Base-by-base conservation (phyloP, 2,797 vertebrate species). In the Octomys mimax region DNA sequence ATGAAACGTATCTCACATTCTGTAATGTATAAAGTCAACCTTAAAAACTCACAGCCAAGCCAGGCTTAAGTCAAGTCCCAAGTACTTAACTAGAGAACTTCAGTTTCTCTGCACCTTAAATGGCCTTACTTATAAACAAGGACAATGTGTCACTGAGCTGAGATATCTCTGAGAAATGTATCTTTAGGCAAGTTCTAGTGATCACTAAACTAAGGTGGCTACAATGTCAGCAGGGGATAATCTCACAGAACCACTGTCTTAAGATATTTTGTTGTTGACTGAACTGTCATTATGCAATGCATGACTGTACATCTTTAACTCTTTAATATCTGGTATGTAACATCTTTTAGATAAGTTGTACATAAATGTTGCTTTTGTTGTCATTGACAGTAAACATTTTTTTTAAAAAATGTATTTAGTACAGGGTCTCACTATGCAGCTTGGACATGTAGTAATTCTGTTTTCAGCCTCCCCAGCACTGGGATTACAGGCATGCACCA, bases 101-200 rank as follows among this genome's bases (percentile, higher is more conserved):
- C 33, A 95, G 39, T 21, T 87, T 81, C 28, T 90, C 66, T 95
- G 88, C 0, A 94, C 26, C 54, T 77, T 84, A 85, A 81, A 46
- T 52, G 5, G 7, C 52, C 10, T 18, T 22, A 89, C 28, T 86
- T 89, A 36, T 70, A 83, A 87, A 82, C 16, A 92, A 89, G 21
- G 3, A 77, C 52, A 62, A 42, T 89, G 28, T n/a, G 33, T 75
- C 28, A n/a, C 59, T 78, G 33, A 39, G 42, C 70, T 61, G 28
- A 10, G 21, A 22, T 33, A 42, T 21, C 18, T 19, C 31, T 66
- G 22, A 89, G 59, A 66, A 78, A 52, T 52, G 8, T 26, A n/a
- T 39, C 46, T 54, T 52, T 28, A 79, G 46, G 61, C 61, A 79
- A 89, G 31, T 89, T 89, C 22, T 24, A 86, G 66, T 7, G 42